Evolutionary conservation across 2,888 invertebrate genomes (phyloP), one percentile per base, ranked within the genome.

Genomic region (Amphimallon solstitiale): DNA sequence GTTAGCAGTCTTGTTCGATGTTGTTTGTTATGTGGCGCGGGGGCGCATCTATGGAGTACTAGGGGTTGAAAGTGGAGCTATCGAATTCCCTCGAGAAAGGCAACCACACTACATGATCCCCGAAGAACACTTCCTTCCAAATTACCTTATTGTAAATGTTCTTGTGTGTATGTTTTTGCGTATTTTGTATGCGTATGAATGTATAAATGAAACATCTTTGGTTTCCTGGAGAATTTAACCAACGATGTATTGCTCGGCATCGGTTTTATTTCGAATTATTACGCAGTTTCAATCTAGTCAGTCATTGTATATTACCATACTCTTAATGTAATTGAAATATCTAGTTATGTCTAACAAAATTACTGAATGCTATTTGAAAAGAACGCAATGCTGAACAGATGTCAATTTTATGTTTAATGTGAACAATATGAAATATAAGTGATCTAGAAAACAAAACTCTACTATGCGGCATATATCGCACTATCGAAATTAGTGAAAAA

Each of bases 1-100:
- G 70, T 71, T 70, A 69, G 70, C 71, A 71, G 70, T 67, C 72
- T 59, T 68, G 69, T 65, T 68, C 66, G 64, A 67, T 70, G 71
- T 59, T 59, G 43, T 71, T 71, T 72, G 71, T 70, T 68, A 66
- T 70, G 48, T 40, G 65, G 37, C 12, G 65, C 65, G n/a, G 65
- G 66, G 65, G 66, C 45, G 21, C 19, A 54, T 54, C 54, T 37
- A 38, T 38, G 54, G n/a, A 37, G 38, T 38, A 54, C 38, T 70
- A 68, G 69, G 72, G 69, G 68, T 66, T 67, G 71, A 71, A 72
- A 67, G 72, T 59, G 15, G 68, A 68, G 69, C 68, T 71, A 71
- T 72, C 71, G 61, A 70, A 70, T 71, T 72, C 71, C 71, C 72
- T 60, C 51, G 66, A 68, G 67, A 43, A 14, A 14, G 15, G 40